phyloP scores from a whole-genome alignment of 30 jellyfish, hydroid and myxozoan genomes.

The Pseudorhiza aurosa region DNA sequence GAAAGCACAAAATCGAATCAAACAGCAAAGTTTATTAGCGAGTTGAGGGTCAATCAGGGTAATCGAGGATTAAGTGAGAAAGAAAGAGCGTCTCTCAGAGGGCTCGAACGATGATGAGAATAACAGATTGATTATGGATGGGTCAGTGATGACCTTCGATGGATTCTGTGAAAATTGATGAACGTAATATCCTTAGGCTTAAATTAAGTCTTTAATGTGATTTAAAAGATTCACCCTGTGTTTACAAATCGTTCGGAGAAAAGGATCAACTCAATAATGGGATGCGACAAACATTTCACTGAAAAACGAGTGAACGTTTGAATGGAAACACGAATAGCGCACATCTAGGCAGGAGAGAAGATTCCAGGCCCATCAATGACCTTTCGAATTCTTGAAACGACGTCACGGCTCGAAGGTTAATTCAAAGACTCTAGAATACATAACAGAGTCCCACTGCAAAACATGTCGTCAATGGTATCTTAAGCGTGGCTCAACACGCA shows the following conservation, averaged over 20 bases:
- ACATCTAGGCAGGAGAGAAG: too few species aligned
- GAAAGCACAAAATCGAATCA: not conserved
- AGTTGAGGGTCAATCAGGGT: too few species aligned
- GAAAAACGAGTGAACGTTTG: too few species aligned
- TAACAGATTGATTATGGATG: not conserved
- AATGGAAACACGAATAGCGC: too few species aligned
- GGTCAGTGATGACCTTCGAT: not conserved
- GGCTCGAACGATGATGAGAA: not conserved
- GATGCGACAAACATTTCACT: too few species aligned
- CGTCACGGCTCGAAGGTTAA: too few species aligned
- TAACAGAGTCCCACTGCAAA: too few species aligned
- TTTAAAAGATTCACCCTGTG: conserved; percentile 1
- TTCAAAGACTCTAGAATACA: too few species aligned
- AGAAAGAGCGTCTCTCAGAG: not conserved
- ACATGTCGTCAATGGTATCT: too few species aligned
- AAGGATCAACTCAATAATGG: not conserved
- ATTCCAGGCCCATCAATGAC: too few species aligned
- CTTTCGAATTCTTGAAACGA: too few species aligned
- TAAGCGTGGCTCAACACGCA: too few species aligned
- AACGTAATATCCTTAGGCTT: not conserved
- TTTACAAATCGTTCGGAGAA: conserved; percentile 4
- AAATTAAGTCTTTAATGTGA: not conserved
- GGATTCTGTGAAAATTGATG: not conserved
- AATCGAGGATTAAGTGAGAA: not conserved
- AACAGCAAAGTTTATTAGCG: not conserved